phyloP scores from a whole-genome alignment of 2,113 vertebrate genomes.

The Benitochromis conjunctus region DNA sequence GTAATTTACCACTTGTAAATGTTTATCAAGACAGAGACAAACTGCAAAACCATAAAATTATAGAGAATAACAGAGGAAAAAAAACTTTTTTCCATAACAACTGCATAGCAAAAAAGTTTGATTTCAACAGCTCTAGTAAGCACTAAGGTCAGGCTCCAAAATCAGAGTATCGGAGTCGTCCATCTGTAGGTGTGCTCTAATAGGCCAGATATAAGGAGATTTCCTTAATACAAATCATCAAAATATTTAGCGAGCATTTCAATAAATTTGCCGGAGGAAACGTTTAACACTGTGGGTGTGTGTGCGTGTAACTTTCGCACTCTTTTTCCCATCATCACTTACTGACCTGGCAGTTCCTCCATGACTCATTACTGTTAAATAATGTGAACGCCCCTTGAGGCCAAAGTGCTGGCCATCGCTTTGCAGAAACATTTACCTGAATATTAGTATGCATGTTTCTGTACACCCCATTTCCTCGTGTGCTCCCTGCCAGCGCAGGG shows the following conservation, averaged over 20 bases:
- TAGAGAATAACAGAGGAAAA: background rate
- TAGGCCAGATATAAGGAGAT: background rate
- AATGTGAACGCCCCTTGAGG: background rate
- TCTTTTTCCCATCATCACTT: background rate
- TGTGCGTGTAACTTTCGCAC: background rate
- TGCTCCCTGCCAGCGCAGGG: background rate
- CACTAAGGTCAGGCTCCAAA: background rate
- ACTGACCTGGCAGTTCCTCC: background rate
- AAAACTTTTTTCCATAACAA: background rate
- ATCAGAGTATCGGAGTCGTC: background rate
- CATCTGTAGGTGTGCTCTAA: background rate
- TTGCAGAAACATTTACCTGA: slow-evolving; percentile 6
- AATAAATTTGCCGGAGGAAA: background rate
- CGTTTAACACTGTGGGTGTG: background rate
- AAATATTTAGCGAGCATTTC: background rate
- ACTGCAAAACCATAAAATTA: background rate
- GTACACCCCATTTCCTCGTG: background rate
- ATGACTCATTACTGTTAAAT: background rate
- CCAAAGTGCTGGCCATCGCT: background rate
- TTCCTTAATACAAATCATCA: background rate
- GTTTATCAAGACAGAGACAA: background rate
- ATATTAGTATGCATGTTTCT: slow-evolving; percentile 20
- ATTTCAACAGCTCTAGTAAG: background rate
- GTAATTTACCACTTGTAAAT: background rate
- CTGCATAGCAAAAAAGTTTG: background rate